Base-by-base conservation (phyloP, 2,113 vertebrate genomes). In the Forbesichthys papilliferus region DNA sequence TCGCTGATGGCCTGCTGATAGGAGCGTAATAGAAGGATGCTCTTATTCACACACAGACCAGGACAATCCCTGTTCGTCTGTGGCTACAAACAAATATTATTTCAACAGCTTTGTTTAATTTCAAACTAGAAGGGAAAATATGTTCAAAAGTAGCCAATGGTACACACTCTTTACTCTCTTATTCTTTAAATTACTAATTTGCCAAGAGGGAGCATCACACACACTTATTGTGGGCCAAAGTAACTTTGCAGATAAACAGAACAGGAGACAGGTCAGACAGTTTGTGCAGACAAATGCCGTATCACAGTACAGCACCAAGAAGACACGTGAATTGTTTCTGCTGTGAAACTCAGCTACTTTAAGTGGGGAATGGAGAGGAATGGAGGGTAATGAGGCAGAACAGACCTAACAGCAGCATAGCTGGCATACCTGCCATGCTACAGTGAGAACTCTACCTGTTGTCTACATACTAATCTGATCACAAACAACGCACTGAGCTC, bases 391-490 rank as follows among this genome's bases (percentile, higher is more conserved):
- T 65, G 62, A 49, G 11, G 9, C 14, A 55, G 54, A 79, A 68
- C 66, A 78, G 69, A 75, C 71, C 68, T 83, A 88, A 88, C 80
- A 84, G 66, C 57, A 74, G 68, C 79, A 89, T 88, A 71, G 74
- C 78, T 82, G 58, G 74, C 84, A 89, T 88, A 82, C 79, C 86
- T 88, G 84, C 53, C 77, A 83, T 89, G 74, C 84, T 82, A 72
- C 65, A 77, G 81, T 77, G 76, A 77, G 71, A 72, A 68, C 83
- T 69, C 70, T 62, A 64, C 74, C 54, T 77, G 67, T 57, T 71
- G 63, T 62, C 84, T 67, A 62, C 83, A 73, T 79, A 65, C 75
- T 76, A 86, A 80, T 75, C 16, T 64, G 65, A 75, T 80, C 64
- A 42, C 71, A 88, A 87, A 88, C 83, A 90, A 61, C 27, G 20